Percentiles rank a stretch among this genome's conserved stretches.
These are phyloP conservation scores for Champsocephalus gunnari DNA, from an alignment of 2,797 vertebrate genomes.

Conservation along the genomic window DNA sequence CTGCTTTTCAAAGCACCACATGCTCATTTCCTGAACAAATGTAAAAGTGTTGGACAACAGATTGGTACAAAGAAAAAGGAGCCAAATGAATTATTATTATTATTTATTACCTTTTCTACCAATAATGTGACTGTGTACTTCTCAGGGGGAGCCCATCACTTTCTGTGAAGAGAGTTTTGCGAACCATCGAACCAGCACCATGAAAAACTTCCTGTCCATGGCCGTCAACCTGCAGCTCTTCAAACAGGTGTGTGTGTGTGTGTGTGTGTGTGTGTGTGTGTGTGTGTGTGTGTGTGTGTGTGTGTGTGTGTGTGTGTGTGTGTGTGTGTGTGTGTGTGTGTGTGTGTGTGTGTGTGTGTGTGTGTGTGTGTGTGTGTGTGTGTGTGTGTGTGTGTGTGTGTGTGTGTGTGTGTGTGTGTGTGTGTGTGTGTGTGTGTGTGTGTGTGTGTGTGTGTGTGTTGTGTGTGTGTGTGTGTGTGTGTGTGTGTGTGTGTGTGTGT, in stretches of 20 bases:
- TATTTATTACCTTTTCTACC: conserved; percentile 23
- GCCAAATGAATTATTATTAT: conserved; percentile 10
- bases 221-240: conserved; percentile 98
- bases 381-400: no score
- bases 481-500: no score
- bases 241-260: conserved; percentile 90
- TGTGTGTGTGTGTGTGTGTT: not conserved
- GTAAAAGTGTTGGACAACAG: conserved; percentile 38
- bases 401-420: no score
- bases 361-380: no score
- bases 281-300: conserved; percentile 13
- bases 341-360: no score
- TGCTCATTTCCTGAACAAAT: conserved; percentile 25
- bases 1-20: conserved; percentile 25
- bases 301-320: not conserved
- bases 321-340: no score
- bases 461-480: conserved; percentile 22
- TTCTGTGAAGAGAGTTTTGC: conserved; percentile 97
- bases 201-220: conserved; percentile 93
- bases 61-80: conserved; percentile 28
- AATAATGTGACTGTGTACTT: conserved; percentile 41
- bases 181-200: conserved; percentile 92
- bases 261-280: conserved; percentile 5
- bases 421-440: conserved; percentile 26
- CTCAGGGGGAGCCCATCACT: conserved; percentile 93